Percentiles rank a stretch among this genome's conserved stretches.
These are phyloP conservation scores for Mimas tiliae DNA, from an alignment of 2,888 invertebrate genomes.

Conservation along the genomic window DNA sequence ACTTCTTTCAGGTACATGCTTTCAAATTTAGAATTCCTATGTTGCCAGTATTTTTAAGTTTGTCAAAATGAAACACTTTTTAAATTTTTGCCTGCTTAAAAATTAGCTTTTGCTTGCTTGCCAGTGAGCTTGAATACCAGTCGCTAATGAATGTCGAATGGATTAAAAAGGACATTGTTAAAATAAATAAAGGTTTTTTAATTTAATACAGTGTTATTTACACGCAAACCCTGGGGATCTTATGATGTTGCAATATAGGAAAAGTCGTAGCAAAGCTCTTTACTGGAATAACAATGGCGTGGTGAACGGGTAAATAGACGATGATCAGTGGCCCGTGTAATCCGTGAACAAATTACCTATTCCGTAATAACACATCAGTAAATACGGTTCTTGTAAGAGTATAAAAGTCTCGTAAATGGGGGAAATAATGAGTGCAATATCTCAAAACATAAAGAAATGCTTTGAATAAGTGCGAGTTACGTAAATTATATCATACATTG, in stretches of 20 bases:
- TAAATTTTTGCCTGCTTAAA: neutral
- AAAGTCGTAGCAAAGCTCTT: constrained; percentile 35
- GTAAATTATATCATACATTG: constrained; percentile 19
- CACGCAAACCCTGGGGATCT: neutral
- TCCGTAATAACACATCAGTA: constrained; percentile 37
- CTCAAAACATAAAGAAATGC: constrained; percentile 22
- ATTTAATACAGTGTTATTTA: neutral
- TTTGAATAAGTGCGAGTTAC: constrained; percentile 2
- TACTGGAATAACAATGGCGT: constrained; percentile 54
- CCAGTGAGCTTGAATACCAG: neutral
- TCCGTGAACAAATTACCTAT: constrained; percentile 43
- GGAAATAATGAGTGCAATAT: constrained; percentile 21
- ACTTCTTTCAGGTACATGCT: no score
- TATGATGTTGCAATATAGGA: neutral
- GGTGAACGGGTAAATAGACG: constrained; percentile 53
- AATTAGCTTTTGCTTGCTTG: no score
- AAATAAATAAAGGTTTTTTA: no score
- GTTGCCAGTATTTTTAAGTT: neutral
- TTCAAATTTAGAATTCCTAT: constrained; percentile 9
- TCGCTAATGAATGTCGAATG: neutral
- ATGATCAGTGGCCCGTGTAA: constrained; percentile 52
- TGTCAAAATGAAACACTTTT: neutral
- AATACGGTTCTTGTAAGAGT: constrained; percentile 27
- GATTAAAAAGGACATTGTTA: no score
- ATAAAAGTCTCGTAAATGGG: constrained; percentile 27